Evolutionary conservation across 2,113 vertebrate species (phyloP).

Genomic region (Triplophysa dalaica): DNA sequence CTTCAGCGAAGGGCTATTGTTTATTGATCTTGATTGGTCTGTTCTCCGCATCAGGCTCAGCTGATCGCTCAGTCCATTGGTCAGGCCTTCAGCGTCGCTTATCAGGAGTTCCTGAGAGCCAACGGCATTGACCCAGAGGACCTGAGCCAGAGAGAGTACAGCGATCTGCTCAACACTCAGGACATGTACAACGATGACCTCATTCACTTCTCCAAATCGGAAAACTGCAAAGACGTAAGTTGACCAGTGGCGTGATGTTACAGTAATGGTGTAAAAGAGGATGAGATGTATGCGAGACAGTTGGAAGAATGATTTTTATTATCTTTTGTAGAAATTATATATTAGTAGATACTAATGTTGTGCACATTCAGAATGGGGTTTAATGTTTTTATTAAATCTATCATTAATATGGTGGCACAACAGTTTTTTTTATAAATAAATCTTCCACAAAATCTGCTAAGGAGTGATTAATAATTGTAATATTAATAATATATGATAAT

Average conservation of each 20-base stretch:
- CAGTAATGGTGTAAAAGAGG: too few species aligned
- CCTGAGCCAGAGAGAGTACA: slow-evolving; percentile 96
- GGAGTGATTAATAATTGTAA: too few species aligned
- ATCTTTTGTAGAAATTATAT: too few species aligned
- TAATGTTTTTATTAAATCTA: too few species aligned
- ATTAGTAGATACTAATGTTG: not conserved
- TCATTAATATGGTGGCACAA: not conserved
- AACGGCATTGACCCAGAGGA: slow-evolving; percentile 97
- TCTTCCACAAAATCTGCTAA: too few species aligned
- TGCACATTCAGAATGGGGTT: not conserved
- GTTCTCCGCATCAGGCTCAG: slow-evolving; percentile 79
- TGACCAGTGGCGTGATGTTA: slow-evolving; percentile 43
- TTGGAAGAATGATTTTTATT: too few species aligned
- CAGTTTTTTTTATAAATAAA: too few species aligned
- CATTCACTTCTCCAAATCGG: slow-evolving; percentile 98
- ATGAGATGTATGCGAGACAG: too few species aligned
- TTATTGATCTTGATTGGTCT: not conserved
- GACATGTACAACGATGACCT: slow-evolving; percentile 99
- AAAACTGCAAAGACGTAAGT: slow-evolving; percentile 97
- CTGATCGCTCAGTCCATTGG: slow-evolving; percentile 97
- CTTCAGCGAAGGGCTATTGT: not conserved
- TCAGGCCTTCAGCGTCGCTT: slow-evolving; percentile 95
- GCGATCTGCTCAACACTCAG: slow-evolving; percentile 96
- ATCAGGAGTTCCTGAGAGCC: slow-evolving; percentile 95
- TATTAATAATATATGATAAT: too few species aligned